These are phyloP conservation scores for Tribolium madens DNA, from an alignment of 1,140 invertebrate genomes.

Conservation along the genomic window DNA sequence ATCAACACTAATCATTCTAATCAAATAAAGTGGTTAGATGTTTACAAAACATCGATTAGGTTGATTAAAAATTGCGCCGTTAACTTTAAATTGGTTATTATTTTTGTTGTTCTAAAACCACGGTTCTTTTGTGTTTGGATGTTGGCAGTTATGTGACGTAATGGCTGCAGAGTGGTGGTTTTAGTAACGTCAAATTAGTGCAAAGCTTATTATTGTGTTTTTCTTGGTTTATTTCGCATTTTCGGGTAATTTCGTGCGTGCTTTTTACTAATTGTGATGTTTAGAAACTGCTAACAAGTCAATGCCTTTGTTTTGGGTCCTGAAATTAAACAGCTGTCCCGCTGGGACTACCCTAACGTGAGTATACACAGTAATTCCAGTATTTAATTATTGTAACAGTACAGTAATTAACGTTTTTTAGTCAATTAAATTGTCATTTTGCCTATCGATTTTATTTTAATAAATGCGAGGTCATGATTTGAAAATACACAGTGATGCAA, in stretches of 20 bases:
- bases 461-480: neutral
- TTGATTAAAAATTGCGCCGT: too few species aligned
- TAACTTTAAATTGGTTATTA: neutral
- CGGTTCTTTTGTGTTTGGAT: neutral
- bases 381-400: neutral
- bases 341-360: slow-evolving; percentile 27
- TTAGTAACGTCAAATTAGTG: slow-evolving; percentile 18
- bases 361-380: neutral
- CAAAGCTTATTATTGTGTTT: neutral
- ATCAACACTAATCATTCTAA: too few species aligned
- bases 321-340: slow-evolving; percentile 13
- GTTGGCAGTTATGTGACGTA: slow-evolving; percentile 10
- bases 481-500: neutral
- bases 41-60: neutral
- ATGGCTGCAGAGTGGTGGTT: neutral
- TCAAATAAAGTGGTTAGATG: neutral
- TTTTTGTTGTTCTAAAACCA: neutral
- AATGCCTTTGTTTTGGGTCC: neutral
- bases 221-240: neutral
- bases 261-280: neutral
- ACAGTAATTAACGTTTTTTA: too few species aligned
- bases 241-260: neutral
- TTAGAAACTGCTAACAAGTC: neutral
- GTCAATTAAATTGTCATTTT: too few species aligned
- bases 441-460: neutral